A percentile compares a stretch with the other conserved stretches of the same genome.
Conservation (phyloP, 2,888 invertebrate genomes). For the Parelbella ahira region DNA sequence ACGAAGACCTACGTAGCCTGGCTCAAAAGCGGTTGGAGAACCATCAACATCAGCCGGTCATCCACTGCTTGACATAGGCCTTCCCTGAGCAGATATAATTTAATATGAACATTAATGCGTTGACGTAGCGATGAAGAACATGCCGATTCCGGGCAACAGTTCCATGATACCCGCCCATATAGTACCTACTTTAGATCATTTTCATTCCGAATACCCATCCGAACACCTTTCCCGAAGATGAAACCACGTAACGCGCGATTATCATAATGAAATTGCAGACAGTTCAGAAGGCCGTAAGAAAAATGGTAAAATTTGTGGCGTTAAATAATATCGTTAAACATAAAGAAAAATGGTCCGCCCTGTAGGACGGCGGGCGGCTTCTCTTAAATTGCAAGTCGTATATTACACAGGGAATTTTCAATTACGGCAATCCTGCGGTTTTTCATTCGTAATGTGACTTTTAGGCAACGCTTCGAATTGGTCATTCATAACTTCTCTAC, state of each 20-base stretch:
- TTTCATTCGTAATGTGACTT: conserved; percentile 79
- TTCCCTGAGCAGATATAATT: too few relatives aligned
- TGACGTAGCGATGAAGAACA: too few relatives aligned
- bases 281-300: conserved; percentile 59
- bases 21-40: too few relatives aligned
- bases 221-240: conserved; percentile 25
- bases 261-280: conserved; percentile 75
- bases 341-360: conserved; percentile 69
- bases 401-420: conserved; percentile 79
- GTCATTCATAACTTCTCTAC: conserved; percentile 62
- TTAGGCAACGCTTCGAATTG: conserved; percentile 65
- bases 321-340: conserved; percentile 78
- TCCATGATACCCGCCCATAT: conserved; percentile 16
- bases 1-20: too few relatives aligned
- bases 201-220: conserved; percentile 22
- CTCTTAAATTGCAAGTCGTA: conserved; percentile 77
- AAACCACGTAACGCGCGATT: conserved; percentile 58
- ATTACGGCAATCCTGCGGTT: conserved; percentile 78
- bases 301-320: conserved; percentile 75
- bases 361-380: conserved; percentile 53
- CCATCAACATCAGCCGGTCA: too few relatives aligned
- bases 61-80: too few relatives aligned
- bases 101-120: too few relatives aligned
- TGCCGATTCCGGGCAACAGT: too few relatives aligned
- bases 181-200: conserved; percentile 18